Evolutionary conservation across 2,113 vertebrate species (phyloP).

Genomic region (Neoarius graeffei): DNA sequence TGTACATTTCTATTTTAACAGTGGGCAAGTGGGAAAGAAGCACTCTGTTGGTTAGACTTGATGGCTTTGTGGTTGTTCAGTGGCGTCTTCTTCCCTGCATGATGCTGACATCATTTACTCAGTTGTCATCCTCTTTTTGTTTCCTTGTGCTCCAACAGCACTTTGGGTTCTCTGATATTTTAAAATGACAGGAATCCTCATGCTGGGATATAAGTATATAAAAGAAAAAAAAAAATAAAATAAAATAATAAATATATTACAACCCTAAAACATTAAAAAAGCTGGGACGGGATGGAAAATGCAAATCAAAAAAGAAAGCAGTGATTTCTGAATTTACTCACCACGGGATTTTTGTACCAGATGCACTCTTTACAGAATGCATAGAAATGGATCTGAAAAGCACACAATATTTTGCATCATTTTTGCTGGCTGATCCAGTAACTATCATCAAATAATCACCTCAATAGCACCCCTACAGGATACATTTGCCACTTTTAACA

Average conservation of each 20-base stretch:
- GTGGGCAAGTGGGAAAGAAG: conserved; percentile 50
- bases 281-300: no score
- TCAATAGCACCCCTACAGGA: no score
- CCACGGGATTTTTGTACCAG: no score
- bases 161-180: neutral
- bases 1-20: conserved; percentile 42
- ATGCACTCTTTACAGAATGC: no score
- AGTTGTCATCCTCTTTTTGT: conserved; percentile 39
- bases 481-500: no score
- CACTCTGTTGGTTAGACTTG: conserved; percentile 20
- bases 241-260: neutral
- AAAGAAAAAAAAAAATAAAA: neutral
- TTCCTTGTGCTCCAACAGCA: neutral
- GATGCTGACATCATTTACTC: conserved; percentile 68
- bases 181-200: neutral
- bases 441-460: no score
- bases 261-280: no score
- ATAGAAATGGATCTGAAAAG: no score
- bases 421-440: no score
- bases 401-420: no score
- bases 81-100: conserved; percentile 59
- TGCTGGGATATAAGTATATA: neutral
- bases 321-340: no score
- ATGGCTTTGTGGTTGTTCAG: conserved; percentile 56
- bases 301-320: no score